These are phyloP conservation scores for Clarias pachynema DNA, from an alignment of 2,797 vertebrate genomes.

Conservation along the genomic window DNA sequence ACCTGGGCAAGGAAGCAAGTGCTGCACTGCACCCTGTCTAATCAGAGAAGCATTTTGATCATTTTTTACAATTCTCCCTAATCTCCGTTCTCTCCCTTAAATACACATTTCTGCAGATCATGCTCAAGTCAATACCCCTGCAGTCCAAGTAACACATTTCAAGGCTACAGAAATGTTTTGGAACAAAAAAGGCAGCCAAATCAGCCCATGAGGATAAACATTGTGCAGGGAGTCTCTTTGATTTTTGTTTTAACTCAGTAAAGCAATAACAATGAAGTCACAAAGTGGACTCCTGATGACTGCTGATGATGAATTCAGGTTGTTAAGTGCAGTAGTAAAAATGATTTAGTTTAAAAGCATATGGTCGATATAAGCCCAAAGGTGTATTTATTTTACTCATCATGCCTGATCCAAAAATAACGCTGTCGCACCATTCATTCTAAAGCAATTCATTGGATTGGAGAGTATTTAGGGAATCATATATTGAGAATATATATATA, in stretches of 20 bases:
- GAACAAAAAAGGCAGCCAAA: constrained; percentile 52
- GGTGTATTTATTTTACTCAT: constrained; percentile 47
- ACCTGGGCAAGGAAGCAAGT: constrained; percentile 60
- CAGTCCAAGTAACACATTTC: constrained; percentile 63
- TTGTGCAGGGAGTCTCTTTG: constrained; percentile 45
- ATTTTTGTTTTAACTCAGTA: constrained; percentile 62
- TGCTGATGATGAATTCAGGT: constrained; percentile 45
- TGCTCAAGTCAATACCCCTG: constrained; percentile 61
- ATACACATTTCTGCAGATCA: constrained; percentile 68
- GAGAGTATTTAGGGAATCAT: constrained; percentile 26
- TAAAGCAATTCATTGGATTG: not conserved
- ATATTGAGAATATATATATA: not conserved
- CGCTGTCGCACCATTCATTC: constrained; percentile 34
- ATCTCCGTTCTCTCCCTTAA: constrained; percentile 51
- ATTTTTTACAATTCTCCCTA: constrained; percentile 69
- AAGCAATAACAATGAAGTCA: constrained; percentile 57
- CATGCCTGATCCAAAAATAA: constrained; percentile 50
- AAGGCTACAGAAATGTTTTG: constrained; percentile 32
- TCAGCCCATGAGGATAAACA: constrained; percentile 61
- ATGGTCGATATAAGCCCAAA: constrained; percentile 33
- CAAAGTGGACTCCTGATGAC: constrained; percentile 49
- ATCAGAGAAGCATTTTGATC: constrained; percentile 71
- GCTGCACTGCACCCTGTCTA: constrained; percentile 64
- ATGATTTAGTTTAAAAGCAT: constrained; percentile 36
- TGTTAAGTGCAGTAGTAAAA: constrained; percentile 42